Evolutionary conservation across 2,888 invertebrate genomes (phyloP), one percentile per base, ranked within the genome.

Genomic region (Laothoe populi): DNA sequence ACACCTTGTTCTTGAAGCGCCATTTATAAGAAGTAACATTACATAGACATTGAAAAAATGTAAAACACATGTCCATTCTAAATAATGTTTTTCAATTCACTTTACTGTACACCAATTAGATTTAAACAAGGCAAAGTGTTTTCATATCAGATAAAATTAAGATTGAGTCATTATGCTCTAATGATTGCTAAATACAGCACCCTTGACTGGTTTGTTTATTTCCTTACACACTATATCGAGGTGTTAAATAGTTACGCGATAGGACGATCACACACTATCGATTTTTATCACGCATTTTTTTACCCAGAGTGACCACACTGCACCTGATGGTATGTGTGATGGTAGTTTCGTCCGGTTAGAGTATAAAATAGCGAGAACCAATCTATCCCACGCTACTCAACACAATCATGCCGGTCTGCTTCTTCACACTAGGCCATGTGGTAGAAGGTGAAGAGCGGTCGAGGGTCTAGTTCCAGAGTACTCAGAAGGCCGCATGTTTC

Each of bases 161-260:
- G 45, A 59, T 59, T 59, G 45, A 59, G 59, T 45, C 59, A 59
- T 59, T 59, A 19, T 24, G 5, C 7, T 31, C 45, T 53, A 53
- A 53, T 53, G 59, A 45, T 59, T 45, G 59, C 59, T 59, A 59
- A 59, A 59, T 26, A 59, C 42, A 10, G 8, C 44, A 59, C 45
- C 45, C 59, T 59, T 59, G 59, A 45, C 26, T 31, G 31, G 7
- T 16, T 26, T 31, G 19, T 26, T 13, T 44, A 59, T 45, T 59
- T 59, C 59, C 59, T 59, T 31, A 45, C 21, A n/a, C 38, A 21
- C 10, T 46, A 11, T 24, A 46, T 24, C 3, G 49, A 61, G 23
- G 61, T 61, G 61, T 19, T 53, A 61, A 61, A 40, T 42, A 38
- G 24, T 38, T 60, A 19, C 4, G 19, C 13, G 16, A 16, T 35